Percentiles rank a stretch among this genome's conserved stretches.
Conservation (phyloP, 1,140 invertebrate species). For the Aphidius gifuensis region DNA sequence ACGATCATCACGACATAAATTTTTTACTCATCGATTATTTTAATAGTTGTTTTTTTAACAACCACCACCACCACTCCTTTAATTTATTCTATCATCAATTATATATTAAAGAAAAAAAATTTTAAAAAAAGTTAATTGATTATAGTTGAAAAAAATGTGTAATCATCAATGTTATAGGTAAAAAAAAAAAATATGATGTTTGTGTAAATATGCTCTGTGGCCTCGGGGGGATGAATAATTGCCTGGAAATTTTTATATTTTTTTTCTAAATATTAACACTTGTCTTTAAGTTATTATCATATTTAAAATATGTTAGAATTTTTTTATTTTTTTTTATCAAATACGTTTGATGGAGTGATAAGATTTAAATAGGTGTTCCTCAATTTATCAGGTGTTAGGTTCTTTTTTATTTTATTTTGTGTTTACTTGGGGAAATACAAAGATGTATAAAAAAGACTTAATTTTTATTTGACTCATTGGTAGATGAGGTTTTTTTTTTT, state of each 20-base stretch:
- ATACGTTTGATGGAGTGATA: no score
- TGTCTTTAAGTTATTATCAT: no score
- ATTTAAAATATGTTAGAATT: no score
- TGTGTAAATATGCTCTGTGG: neutral
- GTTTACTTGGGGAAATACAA: no score
- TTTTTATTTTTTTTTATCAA: no score
- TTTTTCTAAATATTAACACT: neutral
- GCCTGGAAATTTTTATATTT: constrained; percentile 2
- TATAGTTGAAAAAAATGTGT: neutral
- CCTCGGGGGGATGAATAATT: neutral
- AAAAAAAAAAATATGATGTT: neutral
- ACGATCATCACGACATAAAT: constrained; percentile 17
- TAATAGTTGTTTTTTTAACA: constrained; percentile 11
- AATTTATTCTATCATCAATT: neutral
- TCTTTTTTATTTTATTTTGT: no score
- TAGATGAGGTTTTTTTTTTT: no score
- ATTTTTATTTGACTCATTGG: no score
- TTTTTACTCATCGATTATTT: constrained; percentile 14
- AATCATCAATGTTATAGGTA: neutral
- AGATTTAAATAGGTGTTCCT: no score
- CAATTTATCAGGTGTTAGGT: no score
- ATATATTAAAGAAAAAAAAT: neutral
- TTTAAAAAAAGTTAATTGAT: constrained; percentile 13
- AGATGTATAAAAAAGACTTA: no score
- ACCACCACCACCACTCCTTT: neutral